Evolutionary conservation across 2,888 invertebrate genomes (phyloP), one percentile per base, ranked within the genome.

Genomic region (Galeopsomyia nigrocyanea): DNA sequence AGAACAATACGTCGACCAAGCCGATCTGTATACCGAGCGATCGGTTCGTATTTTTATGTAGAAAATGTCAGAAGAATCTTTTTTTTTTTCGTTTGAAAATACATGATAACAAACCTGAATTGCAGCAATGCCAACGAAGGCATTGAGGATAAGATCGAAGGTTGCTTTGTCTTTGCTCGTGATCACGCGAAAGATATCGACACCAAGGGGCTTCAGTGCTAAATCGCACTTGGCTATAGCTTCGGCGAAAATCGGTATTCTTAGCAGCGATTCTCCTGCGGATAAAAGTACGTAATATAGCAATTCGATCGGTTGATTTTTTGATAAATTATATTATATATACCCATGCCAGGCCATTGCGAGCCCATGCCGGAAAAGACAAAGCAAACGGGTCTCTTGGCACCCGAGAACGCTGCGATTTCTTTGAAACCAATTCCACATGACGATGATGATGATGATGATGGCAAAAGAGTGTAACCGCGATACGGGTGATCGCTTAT

Each of bases 361-460:
- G 94, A 93, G 0, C 95, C 95, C 94, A 97, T 94, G 46, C 96
- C 96, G 66, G 96, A 94, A 87, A 95, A 97, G 56, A 96, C 92
- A 87, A 94, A 96, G 91, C 96, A 96, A 0, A 96, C 88, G 1
- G 95, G 94, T 0, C 92, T 89, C 66, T 89, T 89, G 0, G 89
- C 87, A 0, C 91, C 92, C 0, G 63, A 1, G n/a, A 19, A 2
- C 2, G 9, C 10, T 78, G 91, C 88, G 31, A 90, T 85, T 50
- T 90, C 69, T 1, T 50, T 39, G 92, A 21, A 14, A n/a, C 39
- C 1, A 57, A 5, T n/a, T 5, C 26, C 26, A 5, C 26, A 5
- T 5, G 26, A 2, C 26, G n/a, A n/a, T n/a, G n/a, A n/a, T n/a
- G n/a, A n/a, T n/a, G n/a, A n/a, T n/a, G n/a, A n/a, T n/a, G n/a